Evolutionary conservation across 1,140 invertebrate species (phyloP).

Genomic region (Drosophila pandora): DNA sequence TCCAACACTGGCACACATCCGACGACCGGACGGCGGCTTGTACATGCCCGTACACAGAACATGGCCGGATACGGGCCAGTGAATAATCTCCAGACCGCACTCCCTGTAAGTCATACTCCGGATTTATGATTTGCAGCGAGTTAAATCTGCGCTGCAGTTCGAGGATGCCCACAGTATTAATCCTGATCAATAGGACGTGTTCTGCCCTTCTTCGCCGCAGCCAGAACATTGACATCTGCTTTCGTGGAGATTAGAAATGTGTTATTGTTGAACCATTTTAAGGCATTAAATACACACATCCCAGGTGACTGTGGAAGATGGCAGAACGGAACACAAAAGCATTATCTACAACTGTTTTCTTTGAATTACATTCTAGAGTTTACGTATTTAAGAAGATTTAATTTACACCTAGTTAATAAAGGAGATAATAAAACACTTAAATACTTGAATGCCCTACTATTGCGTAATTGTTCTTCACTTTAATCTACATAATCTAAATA

Average conservation of each 20-base stretch:
- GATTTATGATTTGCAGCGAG: conserved; percentile 24
- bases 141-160: conserved; percentile 3
- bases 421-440: background rate
- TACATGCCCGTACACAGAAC: conserved; percentile 48
- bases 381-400: background rate
- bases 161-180: conserved; percentile 26
- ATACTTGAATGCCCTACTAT: background rate
- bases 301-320: background rate
- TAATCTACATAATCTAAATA: background rate
- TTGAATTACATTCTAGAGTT: conserved; percentile 2
- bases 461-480: background rate
- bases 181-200: conserved; percentile 16
- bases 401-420: background rate
- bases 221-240: conserved; percentile 7
- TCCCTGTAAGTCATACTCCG: conserved; percentile 2
- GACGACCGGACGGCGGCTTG: conserved; percentile 15
- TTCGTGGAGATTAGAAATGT: background rate
- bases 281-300: background rate
- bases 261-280: background rate
- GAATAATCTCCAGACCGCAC: conserved; percentile 2
- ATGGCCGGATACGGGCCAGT: conserved; percentile 26
- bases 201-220: background rate
- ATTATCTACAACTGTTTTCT: background rate
- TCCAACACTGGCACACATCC: background rate
- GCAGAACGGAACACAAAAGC: background rate